A percentile compares a stretch with the other conserved stretches of the same genome.
phyloP scores from a whole-genome alignment of 2,797 vertebrate species.

The Typhlichthys eigenmanni region DNA sequence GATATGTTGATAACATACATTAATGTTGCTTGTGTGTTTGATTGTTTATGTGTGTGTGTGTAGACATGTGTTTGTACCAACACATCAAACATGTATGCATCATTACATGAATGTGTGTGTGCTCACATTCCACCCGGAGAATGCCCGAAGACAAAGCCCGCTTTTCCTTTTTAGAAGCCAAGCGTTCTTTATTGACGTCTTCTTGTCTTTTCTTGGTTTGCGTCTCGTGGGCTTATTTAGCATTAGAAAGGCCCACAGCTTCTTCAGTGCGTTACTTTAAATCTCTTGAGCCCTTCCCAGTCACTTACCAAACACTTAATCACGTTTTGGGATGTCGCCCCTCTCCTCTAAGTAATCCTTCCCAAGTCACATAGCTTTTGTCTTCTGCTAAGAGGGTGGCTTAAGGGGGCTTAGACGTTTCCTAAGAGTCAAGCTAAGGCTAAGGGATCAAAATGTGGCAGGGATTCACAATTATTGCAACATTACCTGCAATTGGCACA shows the following conservation, averaged over 20 bases:
- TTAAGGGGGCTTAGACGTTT: constrained; percentile 49
- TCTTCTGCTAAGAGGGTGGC: constrained; percentile 48
- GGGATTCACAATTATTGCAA: constrained; percentile 34
- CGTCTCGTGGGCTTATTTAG: constrained; percentile 57
- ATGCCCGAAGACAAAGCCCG: constrained; percentile 32
- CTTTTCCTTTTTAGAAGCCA: constrained; percentile 43
- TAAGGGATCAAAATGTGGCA: constrained; percentile 26
- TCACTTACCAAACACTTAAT: constrained; percentile 69
- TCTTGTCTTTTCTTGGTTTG: constrained; percentile 18
- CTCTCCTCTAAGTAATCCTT: constrained; percentile 64
- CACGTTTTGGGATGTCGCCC: constrained; percentile 67
- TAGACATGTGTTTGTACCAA: constrained; percentile 1
- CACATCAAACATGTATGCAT: not conserved
- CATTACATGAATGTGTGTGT: constrained; percentile 12
- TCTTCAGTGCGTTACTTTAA: constrained; percentile 56
- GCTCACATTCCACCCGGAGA: constrained; percentile 39
- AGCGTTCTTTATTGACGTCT: constrained; percentile 58
- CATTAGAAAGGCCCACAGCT: constrained; percentile 64
- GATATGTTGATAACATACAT: not conserved
- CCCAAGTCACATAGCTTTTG: constrained; percentile 51
- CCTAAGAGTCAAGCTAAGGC: constrained; percentile 38
- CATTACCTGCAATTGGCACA: constrained; percentile 14
- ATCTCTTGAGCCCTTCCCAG: constrained; percentile 55
- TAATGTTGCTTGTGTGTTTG: not conserved
- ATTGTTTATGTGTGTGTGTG: constrained; percentile 2